These are phyloP conservation scores for Grantiella picta DNA, from an alignment of 2,113 vertebrate species.

Conservation along the genomic window DNA sequence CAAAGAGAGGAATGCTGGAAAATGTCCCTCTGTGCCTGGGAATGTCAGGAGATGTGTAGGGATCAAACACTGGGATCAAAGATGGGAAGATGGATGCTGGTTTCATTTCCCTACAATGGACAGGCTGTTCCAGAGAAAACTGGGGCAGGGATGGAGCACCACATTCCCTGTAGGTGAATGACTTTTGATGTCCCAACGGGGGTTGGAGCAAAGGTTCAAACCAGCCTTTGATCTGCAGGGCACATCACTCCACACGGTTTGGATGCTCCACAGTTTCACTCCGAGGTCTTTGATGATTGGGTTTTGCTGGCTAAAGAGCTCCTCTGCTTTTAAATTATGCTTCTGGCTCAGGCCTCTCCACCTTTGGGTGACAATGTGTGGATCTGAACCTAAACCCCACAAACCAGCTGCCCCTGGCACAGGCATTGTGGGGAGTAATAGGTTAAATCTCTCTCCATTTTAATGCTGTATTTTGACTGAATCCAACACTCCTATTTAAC, in stretches of 20 bases:
- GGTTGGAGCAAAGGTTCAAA: neutral
- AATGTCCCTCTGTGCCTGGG: neutral
- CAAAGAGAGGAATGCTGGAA: neutral
- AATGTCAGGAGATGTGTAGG: rapidly evolving
- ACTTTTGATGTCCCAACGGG: neutral
- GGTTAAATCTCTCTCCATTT: constrained; percentile 10
- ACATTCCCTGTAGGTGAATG: neutral
- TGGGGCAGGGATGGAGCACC: neutral
- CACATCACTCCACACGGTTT: neutral
- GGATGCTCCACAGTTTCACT: neutral
- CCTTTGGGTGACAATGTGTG: neutral
- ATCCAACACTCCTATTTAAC: neutral
- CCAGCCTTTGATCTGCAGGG: constrained; percentile 26
- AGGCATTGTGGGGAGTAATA: neutral
- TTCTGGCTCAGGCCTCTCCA: neutral
- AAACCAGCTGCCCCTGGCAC: neutral
- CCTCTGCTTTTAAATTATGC: neutral
- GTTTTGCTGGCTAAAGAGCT: neutral
- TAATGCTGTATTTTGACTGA: neutral
- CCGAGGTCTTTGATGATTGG: neutral
- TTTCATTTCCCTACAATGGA: neutral
- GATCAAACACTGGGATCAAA: neutral
- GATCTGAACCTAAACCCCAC: neutral
- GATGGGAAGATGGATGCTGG: neutral
- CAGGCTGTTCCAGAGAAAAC: neutral